These are phyloP conservation scores for Pelmatolapia mariae DNA, from an alignment of 2,113 vertebrate species.

Conservation along the genomic window DNA sequence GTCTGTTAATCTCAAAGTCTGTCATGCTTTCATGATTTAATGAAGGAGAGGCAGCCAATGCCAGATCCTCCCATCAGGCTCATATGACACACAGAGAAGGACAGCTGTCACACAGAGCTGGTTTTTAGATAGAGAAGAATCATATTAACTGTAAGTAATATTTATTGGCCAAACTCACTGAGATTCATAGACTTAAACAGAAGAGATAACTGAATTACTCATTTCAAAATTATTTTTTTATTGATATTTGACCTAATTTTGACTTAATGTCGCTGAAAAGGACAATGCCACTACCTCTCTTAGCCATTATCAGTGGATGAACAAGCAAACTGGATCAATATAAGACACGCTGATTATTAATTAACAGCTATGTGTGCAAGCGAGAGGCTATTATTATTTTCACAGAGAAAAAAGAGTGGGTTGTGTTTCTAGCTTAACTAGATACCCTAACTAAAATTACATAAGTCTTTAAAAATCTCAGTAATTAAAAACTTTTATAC, in stretches of 20 bases:
- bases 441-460: background rate
- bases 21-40: background rate
- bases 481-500: background rate
- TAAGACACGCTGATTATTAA: background rate
- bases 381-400: background rate
- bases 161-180: background rate
- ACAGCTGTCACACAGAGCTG: background rate
- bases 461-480: background rate
- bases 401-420: background rate
- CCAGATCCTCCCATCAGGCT: conserved; percentile 13
- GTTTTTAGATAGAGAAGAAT: background rate
- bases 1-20: conserved; percentile 21
- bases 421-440: background rate
- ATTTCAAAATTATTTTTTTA: background rate
- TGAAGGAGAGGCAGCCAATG: background rate
- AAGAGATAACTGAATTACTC: background rate
- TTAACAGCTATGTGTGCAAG: background rate
- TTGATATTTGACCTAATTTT: background rate
- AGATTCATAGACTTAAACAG: background rate
- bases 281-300: background rate
- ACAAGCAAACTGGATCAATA: background rate
- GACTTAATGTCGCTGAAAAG: background rate
- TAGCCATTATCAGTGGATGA: background rate
- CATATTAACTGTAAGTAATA: background rate
- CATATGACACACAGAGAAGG: background rate